Percentiles rank a stretch among this genome's conserved stretches.
phyloP scores from a whole-genome alignment of 2,888 invertebrate genomes.

The Amphimallon solstitiale region DNA sequence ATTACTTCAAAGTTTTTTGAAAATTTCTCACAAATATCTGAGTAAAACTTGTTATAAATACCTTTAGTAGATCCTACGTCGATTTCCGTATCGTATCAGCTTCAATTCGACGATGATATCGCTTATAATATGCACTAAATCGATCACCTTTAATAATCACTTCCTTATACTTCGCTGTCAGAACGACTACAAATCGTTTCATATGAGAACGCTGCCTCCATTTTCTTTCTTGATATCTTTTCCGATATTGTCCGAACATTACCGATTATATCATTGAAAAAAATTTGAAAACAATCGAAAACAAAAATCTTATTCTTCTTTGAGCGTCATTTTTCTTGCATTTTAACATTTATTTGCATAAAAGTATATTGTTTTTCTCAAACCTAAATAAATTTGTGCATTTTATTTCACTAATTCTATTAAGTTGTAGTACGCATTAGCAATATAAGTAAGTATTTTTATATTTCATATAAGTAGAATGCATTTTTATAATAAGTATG shows the following conservation, averaged over 20 bases:
- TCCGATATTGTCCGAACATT: slow-evolving; percentile 30
- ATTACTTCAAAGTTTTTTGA: slow-evolving; percentile 45
- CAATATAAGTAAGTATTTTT: too few species aligned
- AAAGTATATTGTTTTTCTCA: too few species aligned
- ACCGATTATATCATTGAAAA: slow-evolving; percentile 15
- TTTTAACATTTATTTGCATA: neutral
- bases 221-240: slow-evolving; percentile 46
- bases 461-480: too few species aligned
- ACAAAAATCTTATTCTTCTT: neutral
- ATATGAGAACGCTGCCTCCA: slow-evolving; percentile 52
- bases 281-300: slow-evolving; percentile 21
- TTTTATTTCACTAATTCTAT: too few species aligned
- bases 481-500: too few species aligned
- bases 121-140: slow-evolving; percentile 41
- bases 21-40: slow-evolving; percentile 34
- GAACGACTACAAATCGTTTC: slow-evolving; percentile 58
- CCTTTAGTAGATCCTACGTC: slow-evolving; percentile 45
- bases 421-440: too few species aligned
- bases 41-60: slow-evolving; percentile 52
- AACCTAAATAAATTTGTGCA: too few species aligned
- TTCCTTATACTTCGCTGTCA: slow-evolving; percentile 45
- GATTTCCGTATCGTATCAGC: slow-evolving; percentile 32
- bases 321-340: slow-evolving; percentile 1
- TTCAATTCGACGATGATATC: slow-evolving; percentile 27
- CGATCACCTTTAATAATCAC: slow-evolving; percentile 30